Percentiles rank a stretch among this genome's conserved stretches.
Conservation (phyloP, 2,888 invertebrate genomes). For the Ophion costatus region DNA sequence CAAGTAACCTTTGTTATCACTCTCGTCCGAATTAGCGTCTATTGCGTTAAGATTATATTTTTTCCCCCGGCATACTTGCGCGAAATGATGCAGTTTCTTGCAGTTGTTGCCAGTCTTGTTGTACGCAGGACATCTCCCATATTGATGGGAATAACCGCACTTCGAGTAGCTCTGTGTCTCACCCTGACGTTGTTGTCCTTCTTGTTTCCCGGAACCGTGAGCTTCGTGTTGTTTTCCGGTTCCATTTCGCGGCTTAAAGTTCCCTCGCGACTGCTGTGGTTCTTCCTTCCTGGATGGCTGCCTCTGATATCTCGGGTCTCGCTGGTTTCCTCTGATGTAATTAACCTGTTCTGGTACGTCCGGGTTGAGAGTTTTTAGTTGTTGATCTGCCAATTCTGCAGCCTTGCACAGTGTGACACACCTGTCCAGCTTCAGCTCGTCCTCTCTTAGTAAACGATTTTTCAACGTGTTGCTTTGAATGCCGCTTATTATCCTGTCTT, state of each 20-base stretch:
- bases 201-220: constrained; percentile 7
- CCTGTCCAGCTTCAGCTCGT: constrained; percentile 61
- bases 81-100: constrained; percentile 53
- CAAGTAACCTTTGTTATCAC: neutral
- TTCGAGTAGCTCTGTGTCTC: constrained; percentile 13
- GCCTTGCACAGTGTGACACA: constrained; percentile 66
- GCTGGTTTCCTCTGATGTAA: neutral
- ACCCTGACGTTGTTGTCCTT: constrained; percentile 14
- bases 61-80: constrained; percentile 41
- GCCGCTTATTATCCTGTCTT: constrained; percentile 69
- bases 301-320: neutral
- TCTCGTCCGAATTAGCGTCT: neutral
- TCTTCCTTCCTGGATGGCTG: neutral
- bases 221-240: neutral
- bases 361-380: constrained; percentile 4
- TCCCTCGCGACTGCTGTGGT: neutral
- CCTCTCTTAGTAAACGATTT: constrained; percentile 67
- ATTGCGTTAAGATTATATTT: constrained; percentile 6
- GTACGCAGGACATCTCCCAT: constrained; percentile 51
- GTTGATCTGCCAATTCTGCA: constrained; percentile 58
- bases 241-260: constrained; percentile 18
- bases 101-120: constrained; percentile 53
- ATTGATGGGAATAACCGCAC: constrained; percentile 47
- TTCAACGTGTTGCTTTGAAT: constrained; percentile 67
- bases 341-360: neutral